Base-by-base conservation (phyloP, 2,888 invertebrate genomes). In the Drosophila kanekoi region DNA sequence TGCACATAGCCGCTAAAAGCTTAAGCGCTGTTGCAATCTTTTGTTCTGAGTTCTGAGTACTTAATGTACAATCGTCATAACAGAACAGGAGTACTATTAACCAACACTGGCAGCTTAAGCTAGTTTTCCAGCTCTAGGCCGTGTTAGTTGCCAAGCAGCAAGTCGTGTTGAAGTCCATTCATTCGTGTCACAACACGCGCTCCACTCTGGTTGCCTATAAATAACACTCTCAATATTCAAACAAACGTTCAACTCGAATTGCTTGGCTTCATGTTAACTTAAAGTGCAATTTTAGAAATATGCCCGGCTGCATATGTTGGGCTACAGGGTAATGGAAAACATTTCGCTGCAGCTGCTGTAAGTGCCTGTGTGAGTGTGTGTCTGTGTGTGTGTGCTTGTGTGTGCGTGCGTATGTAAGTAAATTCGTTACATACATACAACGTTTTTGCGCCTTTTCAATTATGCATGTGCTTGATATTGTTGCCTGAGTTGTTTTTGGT, bases 371-470 rank as follows among this genome's bases (percentile, higher is more conserved):
- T 47, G 33, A 41, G 33, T 38, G n/a, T 20, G 43, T 33, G 14
- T 40, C 14, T 45, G 16, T 41, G 43, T n/a, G 4, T 48, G 60
- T 32, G n/a, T 23, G 16, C 28, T 32, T 44, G 9, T 57, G 57
- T 38, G 57, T 58, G 59, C 33, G 45, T 59, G 41, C 56, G 54
- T 64, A 56, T 47, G 57, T 63, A 53, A 62, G 45, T 72, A 72
- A 56, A 71, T 72, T 61, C 28, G 56, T 57, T 62, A 40, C 51
- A 62, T 47, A 40, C 33, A 32, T 43, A 54, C 20, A 57, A 58
- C 32, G 59, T 48, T 59, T 72, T 62, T 62, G 59, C 73, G 67
- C 56, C 59, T 72, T 77, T 66, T 57, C 37, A 57, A 41, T 52
- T 66, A 60, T 60, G 53, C 63, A 54, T 65, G 57, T 63, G 40